Base-by-base conservation (phyloP, 2,113 vertebrate genomes). In the Prolemur simus region DNA sequence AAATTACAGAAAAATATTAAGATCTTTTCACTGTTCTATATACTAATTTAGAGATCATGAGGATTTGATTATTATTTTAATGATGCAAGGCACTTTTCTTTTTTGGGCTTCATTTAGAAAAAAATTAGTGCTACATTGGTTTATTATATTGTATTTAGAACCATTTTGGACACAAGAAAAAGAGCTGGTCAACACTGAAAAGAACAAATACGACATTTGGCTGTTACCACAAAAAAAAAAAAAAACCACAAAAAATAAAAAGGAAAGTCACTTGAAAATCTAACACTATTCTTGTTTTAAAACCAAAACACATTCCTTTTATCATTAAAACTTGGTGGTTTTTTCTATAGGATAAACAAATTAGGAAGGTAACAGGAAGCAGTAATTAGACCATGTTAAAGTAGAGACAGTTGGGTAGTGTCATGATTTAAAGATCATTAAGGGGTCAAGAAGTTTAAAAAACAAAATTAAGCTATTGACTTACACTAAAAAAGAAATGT, bases 71-170 rank as follows among this genome's bases (percentile, higher is more conserved):
- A 45, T 58, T 74, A 15, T 68, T 52, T 73, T 96, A 92, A 92
- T 29, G 64, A 98, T 89, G 58, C 88, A 98, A 98, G 98, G 98
- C 98, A 98, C 97, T 98, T 97, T 97, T 95, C 95, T 91, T 87
- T 91, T 93, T 76, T 39, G 97, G 95, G 80, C 66, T 96, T 97
- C 87, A 95, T 88, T 94, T 93, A 89, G 63, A 25, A 47, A 83
- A 90, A 83, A 96, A 92, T 96, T 32, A 96, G 56, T 88, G 89
- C 94, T 97, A 94, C 93, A 97, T 23, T 94, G 21, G 56, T 91
- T 95, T 96, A 87, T 92, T 80, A 85, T 42, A 90, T 45, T 89
- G 54, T 95, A 66, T 63, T 96, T 94, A 91, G 91, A 97, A 96
- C 69, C 52, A 93, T 95, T 95, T 91, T 89, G 69, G 80, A 97